A percentile compares a stretch with the other conserved stretches of the same genome.
Conservation (phyloP, 2,113 vertebrate species). For the Triplophysa tibetana region DNA sequence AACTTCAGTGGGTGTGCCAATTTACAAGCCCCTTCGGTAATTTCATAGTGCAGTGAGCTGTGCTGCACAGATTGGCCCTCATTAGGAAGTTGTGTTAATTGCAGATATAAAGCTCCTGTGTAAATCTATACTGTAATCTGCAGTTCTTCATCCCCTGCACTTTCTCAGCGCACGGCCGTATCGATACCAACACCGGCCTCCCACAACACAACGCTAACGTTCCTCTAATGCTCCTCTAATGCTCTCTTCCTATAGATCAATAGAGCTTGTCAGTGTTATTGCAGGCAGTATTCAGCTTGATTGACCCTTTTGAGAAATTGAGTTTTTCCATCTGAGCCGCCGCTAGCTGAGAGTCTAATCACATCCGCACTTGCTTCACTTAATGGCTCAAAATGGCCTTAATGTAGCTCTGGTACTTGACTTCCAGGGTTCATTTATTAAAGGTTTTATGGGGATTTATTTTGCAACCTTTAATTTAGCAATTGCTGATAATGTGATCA, state of each 20-base stretch:
- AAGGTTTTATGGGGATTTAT: not conserved
- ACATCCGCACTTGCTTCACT: constrained; percentile 25
- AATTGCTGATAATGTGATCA: not conserved
- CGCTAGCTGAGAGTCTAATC: constrained; percentile 43
- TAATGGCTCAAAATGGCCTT: constrained; percentile 26
- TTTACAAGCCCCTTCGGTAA: constrained; percentile 5
- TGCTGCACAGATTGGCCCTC: constrained; percentile 21
- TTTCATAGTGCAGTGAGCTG: constrained; percentile 21
- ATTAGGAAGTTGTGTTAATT: constrained; percentile 24
- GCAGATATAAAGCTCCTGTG: constrained; percentile 28
- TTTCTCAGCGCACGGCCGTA: constrained; percentile 28
- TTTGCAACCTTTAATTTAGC: not conserved
- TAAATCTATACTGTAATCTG: constrained; percentile 50
- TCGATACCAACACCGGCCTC: constrained; percentile 33
- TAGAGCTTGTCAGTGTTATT: constrained; percentile 33
- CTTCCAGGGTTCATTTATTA: not conserved
- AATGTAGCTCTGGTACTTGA: not conserved
- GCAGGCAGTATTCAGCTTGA: constrained; percentile 31
- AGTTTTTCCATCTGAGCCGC: constrained; percentile 37
- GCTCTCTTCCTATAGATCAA: constrained; percentile 36
- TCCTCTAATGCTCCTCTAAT: constrained; percentile 26
- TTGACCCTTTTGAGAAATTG: constrained; percentile 33
- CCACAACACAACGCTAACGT: constrained; percentile 34
- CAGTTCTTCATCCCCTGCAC: constrained; percentile 30
- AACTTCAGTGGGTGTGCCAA: not conserved